These are phyloP conservation scores for Colletes gigas DNA, from an alignment of 1,140 invertebrate species.

Conservation along the genomic window DNA sequence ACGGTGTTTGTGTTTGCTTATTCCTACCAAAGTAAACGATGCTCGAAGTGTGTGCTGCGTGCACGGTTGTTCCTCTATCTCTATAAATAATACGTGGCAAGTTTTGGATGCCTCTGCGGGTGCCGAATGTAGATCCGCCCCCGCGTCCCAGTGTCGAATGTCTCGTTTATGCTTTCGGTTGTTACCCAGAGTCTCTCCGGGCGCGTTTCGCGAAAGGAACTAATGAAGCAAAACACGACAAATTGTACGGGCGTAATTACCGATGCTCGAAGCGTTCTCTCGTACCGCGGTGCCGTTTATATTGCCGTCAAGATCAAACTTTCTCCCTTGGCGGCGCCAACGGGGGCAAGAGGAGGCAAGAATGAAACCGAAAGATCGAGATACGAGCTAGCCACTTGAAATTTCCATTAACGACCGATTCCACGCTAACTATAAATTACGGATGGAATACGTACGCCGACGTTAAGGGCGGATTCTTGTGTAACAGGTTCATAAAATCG, in stretches of 20 bases:
- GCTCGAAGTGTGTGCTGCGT: constrained; percentile 46
- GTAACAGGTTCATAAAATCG: constrained; percentile 57
- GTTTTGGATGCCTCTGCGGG: background rate
- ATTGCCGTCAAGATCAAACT: background rate
- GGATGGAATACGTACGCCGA: constrained; percentile 48
- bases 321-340: constrained; percentile 26
- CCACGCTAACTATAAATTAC: constrained; percentile 61
- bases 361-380: constrained; percentile 41
- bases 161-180: constrained; percentile 16
- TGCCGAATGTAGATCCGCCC: constrained; percentile 16
- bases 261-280: background rate
- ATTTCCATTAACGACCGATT: constrained; percentile 62
- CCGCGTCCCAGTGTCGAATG: background rate
- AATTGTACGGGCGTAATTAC: constrained; percentile 17
- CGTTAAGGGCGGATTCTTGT: constrained; percentile 62
- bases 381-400: constrained; percentile 55
- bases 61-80: constrained; percentile 49
- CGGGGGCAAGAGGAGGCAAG: background rate
- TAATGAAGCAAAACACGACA: constrained; percentile 17
- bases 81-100: constrained; percentile 48
- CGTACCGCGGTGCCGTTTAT: background rate
- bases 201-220: background rate
- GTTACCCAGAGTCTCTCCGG: background rate
- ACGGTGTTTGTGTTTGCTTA: constrained; percentile 58
- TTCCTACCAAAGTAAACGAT: constrained; percentile 51